These are phyloP conservation scores for Marcusenius ussheri DNA, from an alignment of 2,113 vertebrate genomes.

Conservation along the genomic window DNA sequence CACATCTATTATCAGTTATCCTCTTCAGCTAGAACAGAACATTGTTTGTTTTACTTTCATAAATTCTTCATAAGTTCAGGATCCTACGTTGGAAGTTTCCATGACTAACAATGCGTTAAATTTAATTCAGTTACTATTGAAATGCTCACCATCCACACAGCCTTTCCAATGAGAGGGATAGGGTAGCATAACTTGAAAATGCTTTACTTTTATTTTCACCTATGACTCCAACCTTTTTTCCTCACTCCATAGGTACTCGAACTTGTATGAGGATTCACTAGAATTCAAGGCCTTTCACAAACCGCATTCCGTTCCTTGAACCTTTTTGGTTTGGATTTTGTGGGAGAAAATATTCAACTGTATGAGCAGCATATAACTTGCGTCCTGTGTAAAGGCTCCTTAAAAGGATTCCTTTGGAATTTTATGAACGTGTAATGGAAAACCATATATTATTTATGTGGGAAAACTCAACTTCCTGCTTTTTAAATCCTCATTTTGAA, in stretches of 20 bases:
- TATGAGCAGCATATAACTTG: constrained; percentile 33
- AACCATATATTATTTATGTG: constrained; percentile 26
- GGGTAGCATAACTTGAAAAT: not conserved
- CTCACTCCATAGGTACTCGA: constrained; percentile 76
- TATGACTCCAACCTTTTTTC: not conserved
- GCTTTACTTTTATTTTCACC: not conserved
- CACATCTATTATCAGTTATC: not conserved
- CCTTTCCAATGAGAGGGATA: not conserved
- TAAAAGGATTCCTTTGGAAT: constrained; percentile 21
- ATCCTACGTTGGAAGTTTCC: not conserved
- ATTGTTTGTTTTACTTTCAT: not conserved
- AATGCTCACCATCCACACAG: not conserved
- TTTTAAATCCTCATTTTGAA: constrained; percentile 37
- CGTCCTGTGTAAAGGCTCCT: constrained; percentile 34
- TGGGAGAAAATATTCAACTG: constrained; percentile 27
- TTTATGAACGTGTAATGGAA: constrained; percentile 23
- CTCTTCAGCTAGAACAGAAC: not conserved
- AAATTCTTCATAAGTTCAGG: not conserved
- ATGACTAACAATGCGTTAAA: not conserved
- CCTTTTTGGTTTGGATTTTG: constrained; percentile 9
- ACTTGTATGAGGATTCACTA: constrained; percentile 70
- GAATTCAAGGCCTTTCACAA: constrained; percentile 16
- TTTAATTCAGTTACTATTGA: not conserved
- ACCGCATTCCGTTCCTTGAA: constrained; percentile 19
- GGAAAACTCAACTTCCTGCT: constrained; percentile 20